phyloP scores from a whole-genome alignment of 2,797 vertebrate genomes.

The Trachops cirrhosus region DNA sequence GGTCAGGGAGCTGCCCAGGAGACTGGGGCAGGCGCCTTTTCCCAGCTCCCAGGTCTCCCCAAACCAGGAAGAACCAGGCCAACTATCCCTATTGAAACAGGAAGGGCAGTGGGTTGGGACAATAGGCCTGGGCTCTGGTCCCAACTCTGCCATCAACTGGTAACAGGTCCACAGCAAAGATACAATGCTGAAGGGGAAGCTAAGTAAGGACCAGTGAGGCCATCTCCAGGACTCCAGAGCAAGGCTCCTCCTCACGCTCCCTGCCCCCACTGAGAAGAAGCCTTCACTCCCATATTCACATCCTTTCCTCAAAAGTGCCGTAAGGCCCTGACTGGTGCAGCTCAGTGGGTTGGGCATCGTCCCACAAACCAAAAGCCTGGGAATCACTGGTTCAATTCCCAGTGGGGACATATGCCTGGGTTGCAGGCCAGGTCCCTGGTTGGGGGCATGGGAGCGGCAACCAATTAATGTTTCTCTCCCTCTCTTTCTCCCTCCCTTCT shows the following conservation, averaged over 20 bases:
- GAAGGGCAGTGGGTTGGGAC: not conserved
- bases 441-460: not conserved
- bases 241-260: not conserved
- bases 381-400: not conserved
- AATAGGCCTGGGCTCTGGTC: not conserved
- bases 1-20: not conserved
- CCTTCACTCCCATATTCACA: not conserved
- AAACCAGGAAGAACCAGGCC: not conserved
- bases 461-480: not conserved
- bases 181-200: not conserved
- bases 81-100: not conserved
- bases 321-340: not conserved
- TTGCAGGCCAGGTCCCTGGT: not conserved
- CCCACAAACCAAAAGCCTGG: not conserved
- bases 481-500: not conserved
- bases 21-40: not conserved
- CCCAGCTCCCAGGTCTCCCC: not conserved
- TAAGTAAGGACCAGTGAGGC: not conserved
- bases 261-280: not conserved
- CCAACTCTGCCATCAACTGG: not conserved
- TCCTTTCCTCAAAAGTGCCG: not conserved
- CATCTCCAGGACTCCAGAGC: not conserved
- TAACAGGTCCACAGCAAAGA: not conserved
- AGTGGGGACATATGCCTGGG: not conserved
- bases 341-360: not conserved